Evolutionary conservation across 2,797 vertebrate species (phyloP), one percentile per base, ranked within the genome.

Genomic region (Parambassis ranga): DNA sequence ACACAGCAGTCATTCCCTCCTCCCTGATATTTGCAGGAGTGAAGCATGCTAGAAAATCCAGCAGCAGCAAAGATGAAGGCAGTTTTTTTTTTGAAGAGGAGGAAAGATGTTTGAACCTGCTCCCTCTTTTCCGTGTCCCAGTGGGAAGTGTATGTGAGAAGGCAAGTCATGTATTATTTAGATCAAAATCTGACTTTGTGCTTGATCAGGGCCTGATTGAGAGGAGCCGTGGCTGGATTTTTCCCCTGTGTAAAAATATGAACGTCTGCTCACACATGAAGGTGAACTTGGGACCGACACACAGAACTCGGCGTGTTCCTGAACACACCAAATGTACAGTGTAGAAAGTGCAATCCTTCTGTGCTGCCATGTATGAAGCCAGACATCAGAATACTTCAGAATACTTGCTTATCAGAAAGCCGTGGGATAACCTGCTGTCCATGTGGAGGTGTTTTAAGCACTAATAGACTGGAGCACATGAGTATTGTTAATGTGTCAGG

Each of bases 151-250:
- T 71, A 58, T 83, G 79, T 71, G 69, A 81, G 79, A 71, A 82
- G 81, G 63, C 51, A 67, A 76, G 85, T 89, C 80, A 91, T 91
- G 79, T 90, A 89, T 90, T 89, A 91, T 92, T 91, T 89, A 91
- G 56, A 87, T 71, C 79, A 47, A 52, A 84, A 82, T 64, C 72
- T 69, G 64, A 65, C 76, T 79, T 80, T 83, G 86, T 83, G 77
- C 85, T 90, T 90, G 89, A 91, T 91, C 90, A 79, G 58, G 52
- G 65, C 67, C 81, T 88, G 83, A 89, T 87, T 84, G 74, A 90
- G 79, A 89, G 70, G 69, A 56, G 56, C 57, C 79, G 82, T 71
- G 77, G 77, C 70, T 79, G 64, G 30, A 46, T 57, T 71, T 41
- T 22, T 39, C 31, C 46, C 24, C 6, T 0, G 2, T 53, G 44